Percentiles rank a stretch among this genome's conserved stretches.
Conservation (phyloP, 2,797 vertebrate genomes). For the Chelon labrosus region DNA sequence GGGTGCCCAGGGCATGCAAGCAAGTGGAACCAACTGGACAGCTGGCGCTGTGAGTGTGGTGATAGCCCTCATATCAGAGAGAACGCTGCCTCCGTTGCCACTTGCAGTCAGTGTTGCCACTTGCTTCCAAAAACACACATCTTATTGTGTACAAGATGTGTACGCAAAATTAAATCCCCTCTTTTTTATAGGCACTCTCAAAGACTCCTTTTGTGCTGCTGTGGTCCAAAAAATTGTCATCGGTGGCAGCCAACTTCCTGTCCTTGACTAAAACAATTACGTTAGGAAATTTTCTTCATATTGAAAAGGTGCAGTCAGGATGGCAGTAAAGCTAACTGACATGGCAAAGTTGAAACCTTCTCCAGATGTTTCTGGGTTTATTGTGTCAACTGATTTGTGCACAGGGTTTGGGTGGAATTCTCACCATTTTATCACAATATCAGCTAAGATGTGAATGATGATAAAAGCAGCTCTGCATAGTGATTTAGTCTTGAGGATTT, state of each 20-base stretch:
- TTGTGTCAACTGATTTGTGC: neutral
- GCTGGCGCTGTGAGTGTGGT: neutral
- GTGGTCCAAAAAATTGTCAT: conserved; percentile 6
- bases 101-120: neutral
- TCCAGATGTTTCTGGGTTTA: neutral
- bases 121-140: conserved; percentile 14
- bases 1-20: too few species aligned
- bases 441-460: too few species aligned
- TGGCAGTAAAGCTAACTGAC: neutral
- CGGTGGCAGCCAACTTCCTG: neutral
- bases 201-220: neutral
- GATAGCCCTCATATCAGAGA: neutral
- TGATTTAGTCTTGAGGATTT: neutral
- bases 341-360: neutral
- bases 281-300: neutral
- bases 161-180: neutral
- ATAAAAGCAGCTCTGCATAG: too few species aligned
- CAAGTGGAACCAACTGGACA: neutral
- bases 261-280: conserved; percentile 19
- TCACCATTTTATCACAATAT: too few species aligned
- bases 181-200: neutral
- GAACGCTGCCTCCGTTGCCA: neutral
- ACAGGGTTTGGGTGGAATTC: neutral
- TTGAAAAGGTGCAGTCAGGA: neutral
- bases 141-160: neutral